Conservation (phyloP, 1,140 invertebrate species). For the Eupristina koningsbergeri region DNA sequence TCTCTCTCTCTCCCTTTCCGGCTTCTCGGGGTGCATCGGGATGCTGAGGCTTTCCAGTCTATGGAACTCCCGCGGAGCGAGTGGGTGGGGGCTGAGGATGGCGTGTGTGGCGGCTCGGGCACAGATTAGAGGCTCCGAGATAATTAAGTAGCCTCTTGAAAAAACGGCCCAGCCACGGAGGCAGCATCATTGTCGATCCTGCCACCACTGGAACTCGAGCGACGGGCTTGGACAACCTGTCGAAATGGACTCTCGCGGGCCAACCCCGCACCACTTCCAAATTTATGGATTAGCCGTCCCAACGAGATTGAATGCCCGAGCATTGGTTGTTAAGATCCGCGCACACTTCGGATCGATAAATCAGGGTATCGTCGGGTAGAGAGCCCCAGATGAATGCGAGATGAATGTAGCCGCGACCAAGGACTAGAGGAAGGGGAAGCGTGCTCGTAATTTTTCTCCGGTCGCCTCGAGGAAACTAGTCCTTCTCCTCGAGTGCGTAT, state of each 20-base stretch:
- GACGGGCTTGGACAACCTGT: conserved; percentile 20
- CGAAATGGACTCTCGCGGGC: conserved; percentile 2
- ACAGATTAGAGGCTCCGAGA: conserved; percentile 71
- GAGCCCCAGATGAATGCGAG: conserved; percentile 35
- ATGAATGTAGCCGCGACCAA: neutral
- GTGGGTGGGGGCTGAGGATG: neutral
- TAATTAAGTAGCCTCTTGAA: conserved; percentile 74
- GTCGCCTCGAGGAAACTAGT: conserved; percentile 1
- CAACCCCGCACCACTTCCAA: neutral
- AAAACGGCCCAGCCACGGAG: conserved; percentile 63
- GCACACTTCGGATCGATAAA: conserved; percentile 43
- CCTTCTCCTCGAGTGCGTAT: conserved; percentile 18
- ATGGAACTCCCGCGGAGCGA: too few relatives aligned
- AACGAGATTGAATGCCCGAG: neutral
- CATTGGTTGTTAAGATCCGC: conserved; percentile 30
- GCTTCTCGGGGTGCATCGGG: too few relatives aligned
- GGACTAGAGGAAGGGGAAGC: neutral
- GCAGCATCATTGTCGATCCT: neutral
- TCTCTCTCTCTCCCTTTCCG: too few relatives aligned
- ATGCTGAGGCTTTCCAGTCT: too few relatives aligned
- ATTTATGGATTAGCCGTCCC: conserved; percentile 37
- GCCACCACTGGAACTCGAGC: neutral
- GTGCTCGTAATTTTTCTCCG: conserved; percentile 44
- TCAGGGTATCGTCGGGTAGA: conserved; percentile 46
- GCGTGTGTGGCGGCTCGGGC: conserved; percentile 67